These are phyloP conservation scores for Dryadula phaetusa DNA, from an alignment of 2,888 invertebrate genomes.

Conservation along the genomic window DNA sequence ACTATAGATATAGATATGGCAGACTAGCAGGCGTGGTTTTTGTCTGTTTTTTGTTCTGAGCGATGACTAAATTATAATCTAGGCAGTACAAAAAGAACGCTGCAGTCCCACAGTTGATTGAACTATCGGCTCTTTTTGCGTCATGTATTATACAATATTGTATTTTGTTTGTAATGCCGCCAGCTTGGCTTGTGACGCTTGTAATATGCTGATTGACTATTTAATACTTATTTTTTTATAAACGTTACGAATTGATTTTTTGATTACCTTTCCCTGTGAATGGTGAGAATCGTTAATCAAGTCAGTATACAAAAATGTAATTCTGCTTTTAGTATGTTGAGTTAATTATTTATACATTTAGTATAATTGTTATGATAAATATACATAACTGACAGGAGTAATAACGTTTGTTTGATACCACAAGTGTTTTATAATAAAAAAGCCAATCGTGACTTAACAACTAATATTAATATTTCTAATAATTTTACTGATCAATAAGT, in stretches of 20 bases:
- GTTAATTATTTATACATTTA: background rate
- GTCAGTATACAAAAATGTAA: background rate
- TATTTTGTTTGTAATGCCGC: slow-evolving; percentile 16
- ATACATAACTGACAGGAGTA: too few species aligned
- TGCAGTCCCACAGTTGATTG: slow-evolving; percentile 61
- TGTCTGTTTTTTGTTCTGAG: slow-evolving; percentile 50
- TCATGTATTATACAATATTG: slow-evolving; percentile 30
- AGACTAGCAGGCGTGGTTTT: slow-evolving; percentile 38
- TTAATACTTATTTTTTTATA: slow-evolving; percentile 5
- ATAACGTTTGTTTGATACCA: too few species aligned
- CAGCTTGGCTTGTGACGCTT: slow-evolving; percentile 28
- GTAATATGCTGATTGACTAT: slow-evolving; percentile 12
- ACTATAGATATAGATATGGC: slow-evolving; percentile 36
- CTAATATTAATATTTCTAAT: background rate
- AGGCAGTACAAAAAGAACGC: slow-evolving; percentile 54
- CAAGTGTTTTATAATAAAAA: background rate
- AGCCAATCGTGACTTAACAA: too few species aligned
- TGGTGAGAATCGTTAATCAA: slow-evolving; percentile 6
- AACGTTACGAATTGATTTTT: slow-evolving; percentile 17
- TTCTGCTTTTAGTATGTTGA: background rate
- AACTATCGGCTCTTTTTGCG: slow-evolving; percentile 46
- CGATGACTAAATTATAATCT: slow-evolving; percentile 54
- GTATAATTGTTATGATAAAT: too few species aligned
- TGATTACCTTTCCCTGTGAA: slow-evolving; percentile 10
- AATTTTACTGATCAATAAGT: background rate